Evolutionary conservation across 37 sponge, comb jelly and placozoan genomes (phyloP).

Genomic region (Amphimedon queenslandica): DNA sequence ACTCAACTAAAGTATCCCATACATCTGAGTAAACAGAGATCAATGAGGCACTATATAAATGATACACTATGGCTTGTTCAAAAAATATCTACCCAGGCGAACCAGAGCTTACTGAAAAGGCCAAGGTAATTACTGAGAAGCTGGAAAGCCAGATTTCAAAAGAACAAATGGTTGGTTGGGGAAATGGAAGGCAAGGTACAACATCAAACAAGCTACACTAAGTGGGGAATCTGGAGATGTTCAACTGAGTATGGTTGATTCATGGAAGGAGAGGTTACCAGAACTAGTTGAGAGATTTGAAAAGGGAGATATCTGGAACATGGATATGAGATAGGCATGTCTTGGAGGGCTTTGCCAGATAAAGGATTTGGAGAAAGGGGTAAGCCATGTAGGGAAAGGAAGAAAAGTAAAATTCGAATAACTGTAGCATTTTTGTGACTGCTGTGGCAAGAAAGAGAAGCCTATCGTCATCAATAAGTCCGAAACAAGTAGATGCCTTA

Average conservation of each 20-base stretch:
- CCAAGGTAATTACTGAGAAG: conserved; percentile 28
- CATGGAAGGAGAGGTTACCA: conserved; percentile 53
- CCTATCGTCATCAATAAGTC: conserved; percentile 40
- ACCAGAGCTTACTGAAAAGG: conserved; percentile 47
- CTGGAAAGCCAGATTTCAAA: conserved; percentile 20
- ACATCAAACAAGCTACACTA: conserved; percentile 21
- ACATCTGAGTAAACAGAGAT: background rate
- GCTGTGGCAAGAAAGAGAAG: conserved; percentile 14
- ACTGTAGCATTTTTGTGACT: conserved; percentile 15
- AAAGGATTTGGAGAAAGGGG: conserved; percentile 44
- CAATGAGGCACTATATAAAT: background rate
- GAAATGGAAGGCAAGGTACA: conserved; percentile 50
- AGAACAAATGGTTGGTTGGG: conserved; percentile 42
- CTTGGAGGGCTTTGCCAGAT: conserved; percentile 62
- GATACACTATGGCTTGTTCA: background rate
- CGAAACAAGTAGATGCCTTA: conserved; percentile 24
- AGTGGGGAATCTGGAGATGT: conserved; percentile 61
- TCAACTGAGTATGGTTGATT: conserved; percentile 22
- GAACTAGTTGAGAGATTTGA: conserved; percentile 28
- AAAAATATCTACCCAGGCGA: conserved; percentile 27
- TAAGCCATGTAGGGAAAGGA: conserved; percentile 32
- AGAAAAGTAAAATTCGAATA: conserved; percentile 2
- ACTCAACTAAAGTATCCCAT: too few relatives aligned
- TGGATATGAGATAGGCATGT: conserved; percentile 44
- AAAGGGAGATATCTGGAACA: conserved; percentile 31